These are phyloP conservation scores for Halcyon leucocephala DNA, from an alignment of 2,797 vertebrate genomes.

Conservation along the genomic window DNA sequence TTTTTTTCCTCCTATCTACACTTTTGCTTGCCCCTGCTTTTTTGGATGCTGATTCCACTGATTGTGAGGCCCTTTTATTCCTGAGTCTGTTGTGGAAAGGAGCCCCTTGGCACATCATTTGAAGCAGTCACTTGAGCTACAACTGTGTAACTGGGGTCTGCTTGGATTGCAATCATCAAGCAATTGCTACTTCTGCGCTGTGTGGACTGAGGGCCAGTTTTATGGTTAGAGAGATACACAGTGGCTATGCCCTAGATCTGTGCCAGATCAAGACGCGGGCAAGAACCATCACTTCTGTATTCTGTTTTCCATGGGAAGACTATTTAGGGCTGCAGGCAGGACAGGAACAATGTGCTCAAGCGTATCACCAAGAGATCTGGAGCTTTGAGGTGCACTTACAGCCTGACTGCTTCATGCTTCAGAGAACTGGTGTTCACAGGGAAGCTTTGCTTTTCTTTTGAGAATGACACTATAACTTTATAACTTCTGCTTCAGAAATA, in stretches of 20 bases:
- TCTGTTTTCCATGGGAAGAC: not conserved
- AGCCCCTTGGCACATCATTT: not conserved
- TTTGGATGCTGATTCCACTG: not conserved
- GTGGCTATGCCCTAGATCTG: not conserved
- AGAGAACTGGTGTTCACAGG: not conserved
- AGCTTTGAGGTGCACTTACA: not conserved
- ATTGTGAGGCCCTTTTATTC: not conserved
- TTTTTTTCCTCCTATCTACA: not conserved
- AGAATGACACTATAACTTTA: not conserved
- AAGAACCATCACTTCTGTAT: not conserved
- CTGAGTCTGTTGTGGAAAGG: not conserved
- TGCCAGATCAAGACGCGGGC: not conserved
- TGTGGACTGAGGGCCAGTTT: rapidly evolving
- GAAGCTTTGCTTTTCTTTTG: not conserved
- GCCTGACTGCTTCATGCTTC: not conserved
- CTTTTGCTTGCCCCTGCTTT: not conserved
- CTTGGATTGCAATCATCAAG: not conserved
- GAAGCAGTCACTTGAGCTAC: not conserved
- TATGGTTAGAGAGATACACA: not conserved
- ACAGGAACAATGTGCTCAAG: not conserved
- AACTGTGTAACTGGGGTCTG: not conserved
- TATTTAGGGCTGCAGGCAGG: not conserved
- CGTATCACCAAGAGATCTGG: not conserved
- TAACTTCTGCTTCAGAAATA: not conserved
- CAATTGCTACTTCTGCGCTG: not conserved